Conservation (phyloP, 1,140 invertebrate species). For the Philopotamus ludificatus region DNA sequence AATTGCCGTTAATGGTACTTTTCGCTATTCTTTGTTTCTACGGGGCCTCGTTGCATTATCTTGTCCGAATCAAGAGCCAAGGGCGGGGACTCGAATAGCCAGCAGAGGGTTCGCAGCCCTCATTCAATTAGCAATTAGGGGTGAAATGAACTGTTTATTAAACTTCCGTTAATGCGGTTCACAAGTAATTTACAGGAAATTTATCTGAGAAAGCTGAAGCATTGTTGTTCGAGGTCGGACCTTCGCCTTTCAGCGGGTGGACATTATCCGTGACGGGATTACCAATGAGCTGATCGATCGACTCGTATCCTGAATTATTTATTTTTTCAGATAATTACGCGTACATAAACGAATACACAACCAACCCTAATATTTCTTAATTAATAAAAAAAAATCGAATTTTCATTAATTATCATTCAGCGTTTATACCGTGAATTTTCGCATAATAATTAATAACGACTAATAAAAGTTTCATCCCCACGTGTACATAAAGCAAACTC, state of each 20-base stretch:
- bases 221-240: not conserved
- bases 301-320: too few species aligned
- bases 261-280: not conserved
- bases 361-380: too few species aligned
- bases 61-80: not conserved
- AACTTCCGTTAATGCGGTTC: conserved; percentile 25
- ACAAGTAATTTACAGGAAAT: conserved; percentile 26
- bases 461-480: too few species aligned
- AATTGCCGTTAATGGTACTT: not conserved
- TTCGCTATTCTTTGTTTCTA: not conserved
- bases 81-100: not conserved
- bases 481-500: too few species aligned
- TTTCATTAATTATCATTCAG: too few species aligned
- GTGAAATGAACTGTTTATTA: conserved; percentile 27
- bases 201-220: conserved; percentile 2
- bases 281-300: too few species aligned
- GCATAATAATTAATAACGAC: too few species aligned
- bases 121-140: conserved; percentile 31
- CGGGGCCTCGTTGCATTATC: not conserved
- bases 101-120: not conserved
- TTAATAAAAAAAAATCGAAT: too few species aligned
- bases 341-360: too few species aligned
- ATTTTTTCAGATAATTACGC: too few species aligned
- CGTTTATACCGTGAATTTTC: too few species aligned
- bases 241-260: not conserved